Conservation (phyloP, 37 sponge, comb jelly and placozoan species). For the Dysidea cf. avara region DNA sequence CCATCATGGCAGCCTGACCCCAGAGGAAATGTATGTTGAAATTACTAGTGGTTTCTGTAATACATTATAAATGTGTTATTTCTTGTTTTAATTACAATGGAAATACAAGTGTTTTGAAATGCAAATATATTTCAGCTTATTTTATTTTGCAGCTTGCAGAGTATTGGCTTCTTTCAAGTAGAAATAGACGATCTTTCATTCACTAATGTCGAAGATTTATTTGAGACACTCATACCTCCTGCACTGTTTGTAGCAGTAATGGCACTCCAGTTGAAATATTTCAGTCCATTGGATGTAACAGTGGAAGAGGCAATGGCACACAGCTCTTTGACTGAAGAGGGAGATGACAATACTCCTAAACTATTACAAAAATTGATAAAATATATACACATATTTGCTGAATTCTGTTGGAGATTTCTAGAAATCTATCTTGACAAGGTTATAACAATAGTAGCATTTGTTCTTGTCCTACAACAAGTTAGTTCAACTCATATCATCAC, state of each 20-base stretch:
- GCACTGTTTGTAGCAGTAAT: conserved; percentile 70
- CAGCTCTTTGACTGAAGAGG: no score
- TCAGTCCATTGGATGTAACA: no score
- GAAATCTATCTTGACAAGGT: conserved; percentile 73
- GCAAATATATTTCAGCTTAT: no score
- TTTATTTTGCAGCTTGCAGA: conserved; percentile 21
- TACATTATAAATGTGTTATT: no score
- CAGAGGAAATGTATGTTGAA: conserved; percentile 42
- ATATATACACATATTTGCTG: no score
- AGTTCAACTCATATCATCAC: conserved; percentile 46
- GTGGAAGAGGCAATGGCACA: no score
- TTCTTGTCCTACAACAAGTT: conserved; percentile 33
- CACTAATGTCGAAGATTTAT: conserved; percentile 9
- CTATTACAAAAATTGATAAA: no score
- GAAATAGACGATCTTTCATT: background rate
- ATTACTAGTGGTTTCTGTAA: no score
- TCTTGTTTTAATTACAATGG: no score
- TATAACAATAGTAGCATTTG: conserved; percentile 35
- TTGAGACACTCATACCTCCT: conserved; percentile 56
- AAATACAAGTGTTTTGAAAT: no score
- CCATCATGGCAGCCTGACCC: conserved; percentile 4
- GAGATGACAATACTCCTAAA: no score
- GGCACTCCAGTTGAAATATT: conserved; percentile 75
- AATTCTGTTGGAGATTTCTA: conserved; percentile 64
- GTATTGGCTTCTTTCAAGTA: conserved; percentile 46